phyloP scores from a whole-genome alignment of 2,797 vertebrate genomes.

The Poeciliopsis presidionis region DNA sequence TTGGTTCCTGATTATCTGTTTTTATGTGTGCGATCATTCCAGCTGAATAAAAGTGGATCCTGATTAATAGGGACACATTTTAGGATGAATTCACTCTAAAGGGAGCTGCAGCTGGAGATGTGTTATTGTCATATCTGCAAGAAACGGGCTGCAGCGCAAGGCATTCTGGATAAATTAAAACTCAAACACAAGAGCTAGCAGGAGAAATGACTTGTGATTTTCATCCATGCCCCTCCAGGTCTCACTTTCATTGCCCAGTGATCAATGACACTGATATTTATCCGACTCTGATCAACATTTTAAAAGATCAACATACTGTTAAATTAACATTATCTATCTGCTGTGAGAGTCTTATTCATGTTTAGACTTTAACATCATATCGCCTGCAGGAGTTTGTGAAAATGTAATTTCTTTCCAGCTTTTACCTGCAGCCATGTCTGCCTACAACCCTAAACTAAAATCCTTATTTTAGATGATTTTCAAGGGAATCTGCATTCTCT shows the following conservation, averaged over 20 bases:
- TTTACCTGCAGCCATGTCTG: conserved; percentile 29
- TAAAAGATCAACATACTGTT: neutral
- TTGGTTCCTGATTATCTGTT: neutral
- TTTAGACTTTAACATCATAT: conserved; percentile 25
- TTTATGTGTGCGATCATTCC: conserved; percentile 9
- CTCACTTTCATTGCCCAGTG: too few relatives aligned
- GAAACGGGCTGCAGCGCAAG: neutral
- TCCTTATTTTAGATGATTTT: conserved; percentile 44
- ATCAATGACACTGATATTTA: too few relatives aligned
- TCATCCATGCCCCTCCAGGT: too few relatives aligned
- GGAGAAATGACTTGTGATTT: too few relatives aligned
- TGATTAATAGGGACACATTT: conserved; percentile 24
- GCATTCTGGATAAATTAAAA: neutral
- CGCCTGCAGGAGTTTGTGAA: conserved; percentile 37
- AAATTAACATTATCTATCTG: conserved; percentile 31
- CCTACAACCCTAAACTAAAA: conserved; percentile 52
- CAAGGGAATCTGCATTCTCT: conserved; percentile 18
- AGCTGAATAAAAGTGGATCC: conserved; percentile 40
- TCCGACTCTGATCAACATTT: neutral
- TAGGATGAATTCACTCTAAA: conserved; percentile 10
- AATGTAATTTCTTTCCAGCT: conserved; percentile 26
- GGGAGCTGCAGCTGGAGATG: neutral
- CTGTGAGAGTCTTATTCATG: conserved; percentile 18
- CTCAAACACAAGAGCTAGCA: too few relatives aligned
- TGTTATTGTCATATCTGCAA: neutral